phyloP scores from a whole-genome alignment of 1,140 invertebrate species.

The Leptinotarsa undecemlineata region DNA sequence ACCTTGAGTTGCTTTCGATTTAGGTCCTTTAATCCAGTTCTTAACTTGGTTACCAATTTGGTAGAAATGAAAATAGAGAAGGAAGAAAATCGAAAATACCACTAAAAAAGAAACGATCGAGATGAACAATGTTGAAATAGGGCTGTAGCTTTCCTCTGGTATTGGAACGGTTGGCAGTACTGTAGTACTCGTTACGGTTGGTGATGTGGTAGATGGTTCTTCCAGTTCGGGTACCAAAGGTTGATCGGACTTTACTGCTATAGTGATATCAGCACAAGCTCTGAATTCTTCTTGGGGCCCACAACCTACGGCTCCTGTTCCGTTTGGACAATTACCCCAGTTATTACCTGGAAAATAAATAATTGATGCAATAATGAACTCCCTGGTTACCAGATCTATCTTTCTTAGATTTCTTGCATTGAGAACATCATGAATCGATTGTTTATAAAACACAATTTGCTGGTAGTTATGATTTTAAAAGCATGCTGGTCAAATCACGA shows the following conservation, averaged over 20 bases:
- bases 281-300: slow-evolving; percentile 87
- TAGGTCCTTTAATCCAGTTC: slow-evolving; percentile 45
- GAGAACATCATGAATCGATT: too few relatives aligned
- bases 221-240: slow-evolving; percentile 36
- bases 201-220: slow-evolving; percentile 22
- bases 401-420: too few relatives aligned
- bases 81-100: slow-evolving; percentile 52
- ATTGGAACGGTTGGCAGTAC: slow-evolving; percentile 21
- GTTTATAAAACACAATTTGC: too few relatives aligned
- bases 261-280: slow-evolving; percentile 80
- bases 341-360: slow-evolving; percentile 61
- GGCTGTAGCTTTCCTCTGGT: slow-evolving; percentile 45
- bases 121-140: slow-evolving; percentile 47
- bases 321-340: slow-evolving; percentile 75
- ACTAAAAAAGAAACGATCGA: slow-evolving; percentile 53
- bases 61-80: slow-evolving; percentile 54
- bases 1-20: slow-evolving; percentile 30
- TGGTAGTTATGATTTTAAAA: too few relatives aligned
- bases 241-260: slow-evolving; percentile 54
- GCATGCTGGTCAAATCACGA: too few relatives aligned
- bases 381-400: too few relatives aligned
- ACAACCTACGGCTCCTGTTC: slow-evolving; percentile 75
- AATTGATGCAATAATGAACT: too few relatives aligned
- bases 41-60: slow-evolving; percentile 51
- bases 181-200: slow-evolving; percentile 7